Evolutionary conservation across 2,113 vertebrate species (phyloP).

Genomic region (Amazona vittata): DNA sequence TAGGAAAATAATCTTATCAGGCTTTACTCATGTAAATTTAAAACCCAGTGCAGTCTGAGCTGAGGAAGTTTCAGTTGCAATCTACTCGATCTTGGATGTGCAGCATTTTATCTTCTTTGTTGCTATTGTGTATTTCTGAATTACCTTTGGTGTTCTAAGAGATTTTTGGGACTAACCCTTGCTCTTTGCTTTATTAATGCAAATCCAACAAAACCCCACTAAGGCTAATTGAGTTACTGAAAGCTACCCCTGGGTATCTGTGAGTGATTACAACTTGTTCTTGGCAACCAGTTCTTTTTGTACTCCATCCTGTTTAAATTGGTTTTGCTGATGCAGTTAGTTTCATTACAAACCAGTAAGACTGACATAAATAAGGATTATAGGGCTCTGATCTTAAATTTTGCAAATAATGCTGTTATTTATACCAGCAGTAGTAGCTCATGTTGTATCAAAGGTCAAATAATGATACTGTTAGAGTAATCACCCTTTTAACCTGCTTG

Average conservation of each 20-base stretch:
- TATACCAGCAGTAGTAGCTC: not conserved
- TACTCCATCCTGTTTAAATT: not conserved
- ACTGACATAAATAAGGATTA: not conserved
- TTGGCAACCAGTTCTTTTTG: not conserved
- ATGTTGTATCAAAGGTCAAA: not conserved
- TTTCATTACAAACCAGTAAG: conserved; percentile 5
- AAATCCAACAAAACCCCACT: conserved; percentile 30
- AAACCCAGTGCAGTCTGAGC: not conserved
- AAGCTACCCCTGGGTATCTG: not conserved
- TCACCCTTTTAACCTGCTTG: not conserved
- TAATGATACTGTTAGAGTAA: not conserved
- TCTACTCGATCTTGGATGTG: not conserved
- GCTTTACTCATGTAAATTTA: not conserved
- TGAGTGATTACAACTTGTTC: conserved; percentile 8
- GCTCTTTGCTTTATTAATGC: conserved; percentile 34
- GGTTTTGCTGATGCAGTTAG: conserved; percentile 22
- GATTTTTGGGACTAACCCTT: conserved; percentile 29
- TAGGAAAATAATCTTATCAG: not conserved
- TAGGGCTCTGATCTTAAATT: conserved; percentile 18
- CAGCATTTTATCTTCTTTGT: not conserved
- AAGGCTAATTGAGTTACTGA: conserved; percentile 43
- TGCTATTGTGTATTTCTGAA: not conserved
- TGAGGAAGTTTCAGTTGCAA: not conserved
- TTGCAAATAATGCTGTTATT: conserved; percentile 2
- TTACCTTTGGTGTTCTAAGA: not conserved